Conservation (phyloP, 2,113 vertebrate species). For the Chloebia gouldiae region DNA sequence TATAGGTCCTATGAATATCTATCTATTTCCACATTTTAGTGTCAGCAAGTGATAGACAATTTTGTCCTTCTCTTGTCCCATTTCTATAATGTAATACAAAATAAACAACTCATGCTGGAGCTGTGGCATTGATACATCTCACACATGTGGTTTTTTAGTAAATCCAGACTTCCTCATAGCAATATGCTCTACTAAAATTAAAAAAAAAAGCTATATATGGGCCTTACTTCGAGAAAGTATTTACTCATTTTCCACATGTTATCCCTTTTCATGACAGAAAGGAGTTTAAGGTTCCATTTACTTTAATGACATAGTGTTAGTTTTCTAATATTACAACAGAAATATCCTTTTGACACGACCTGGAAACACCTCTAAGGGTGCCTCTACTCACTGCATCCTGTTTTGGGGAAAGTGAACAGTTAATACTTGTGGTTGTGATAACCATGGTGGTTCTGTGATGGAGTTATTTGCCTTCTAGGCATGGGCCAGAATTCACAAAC, state of each 20-base stretch:
- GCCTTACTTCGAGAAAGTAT: neutral
- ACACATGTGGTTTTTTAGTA: neutral
- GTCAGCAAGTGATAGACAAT: neutral
- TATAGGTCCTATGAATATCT: neutral
- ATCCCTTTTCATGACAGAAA: neutral
- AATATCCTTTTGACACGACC: neutral
- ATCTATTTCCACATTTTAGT: neutral
- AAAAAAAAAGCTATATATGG: neutral
- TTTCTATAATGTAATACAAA: neutral
- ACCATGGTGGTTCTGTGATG: neutral
- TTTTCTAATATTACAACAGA: neutral
- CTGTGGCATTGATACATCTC: neutral
- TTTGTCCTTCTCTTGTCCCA: neutral
- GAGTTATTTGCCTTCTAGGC: neutral
- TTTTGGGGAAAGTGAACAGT: neutral
- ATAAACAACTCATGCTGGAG: neutral
- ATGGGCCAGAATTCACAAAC: neutral
- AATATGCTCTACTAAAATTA: neutral
- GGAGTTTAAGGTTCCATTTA: neutral
- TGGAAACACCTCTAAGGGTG: neutral
- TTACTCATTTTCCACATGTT: neutral
- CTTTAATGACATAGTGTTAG: neutral
- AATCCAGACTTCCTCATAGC: neutral
- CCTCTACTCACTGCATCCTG: neutral
- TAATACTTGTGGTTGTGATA: neutral